Conservation (phyloP, 2,888 invertebrate species). For the Chloroclysta siterata region DNA sequence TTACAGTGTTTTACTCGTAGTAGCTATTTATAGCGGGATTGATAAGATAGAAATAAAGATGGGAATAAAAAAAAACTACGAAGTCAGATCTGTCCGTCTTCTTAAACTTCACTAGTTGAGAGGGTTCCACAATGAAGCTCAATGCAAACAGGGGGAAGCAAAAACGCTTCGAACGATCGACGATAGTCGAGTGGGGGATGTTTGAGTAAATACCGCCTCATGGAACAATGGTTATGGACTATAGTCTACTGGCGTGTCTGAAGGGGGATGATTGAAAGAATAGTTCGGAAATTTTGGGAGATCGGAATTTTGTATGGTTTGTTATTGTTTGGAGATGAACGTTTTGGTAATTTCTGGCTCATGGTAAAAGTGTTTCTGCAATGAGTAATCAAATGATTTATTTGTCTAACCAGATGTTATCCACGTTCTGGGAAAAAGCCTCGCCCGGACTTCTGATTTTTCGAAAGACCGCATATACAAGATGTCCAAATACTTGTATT, state of each 20-base stretch:
- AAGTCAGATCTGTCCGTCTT: not conserved
- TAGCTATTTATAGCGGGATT: no score
- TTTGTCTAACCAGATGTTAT: no score
- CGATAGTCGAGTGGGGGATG: slow-evolving; percentile 58
- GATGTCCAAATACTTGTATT: no score
- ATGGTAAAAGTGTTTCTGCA: no score
- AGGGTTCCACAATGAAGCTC: slow-evolving; percentile 41
- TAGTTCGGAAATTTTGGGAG: slow-evolving; percentile 11
- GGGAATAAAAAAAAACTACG: no score
- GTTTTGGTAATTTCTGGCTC: not conserved
- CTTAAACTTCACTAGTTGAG: slow-evolving; percentile 12
- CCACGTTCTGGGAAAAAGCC: no score
- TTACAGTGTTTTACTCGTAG: no score
- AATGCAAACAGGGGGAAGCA: slow-evolving; percentile 64
- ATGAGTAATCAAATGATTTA: no score
- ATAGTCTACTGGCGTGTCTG: slow-evolving; percentile 12
- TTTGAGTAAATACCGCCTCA: slow-evolving; percentile 56
- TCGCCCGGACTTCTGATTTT: no score
- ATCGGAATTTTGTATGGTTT: slow-evolving; percentile 11
- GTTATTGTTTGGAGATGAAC: not conserved
- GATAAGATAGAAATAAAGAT: no score
- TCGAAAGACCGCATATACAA: no score
- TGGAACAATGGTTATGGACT: slow-evolving; percentile 23
- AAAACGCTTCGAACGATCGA: slow-evolving; percentile 58
- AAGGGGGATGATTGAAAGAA: slow-evolving; percentile 6